Conservation (phyloP, 2,888 invertebrate species). For the Drosophila buzzatii region DNA sequence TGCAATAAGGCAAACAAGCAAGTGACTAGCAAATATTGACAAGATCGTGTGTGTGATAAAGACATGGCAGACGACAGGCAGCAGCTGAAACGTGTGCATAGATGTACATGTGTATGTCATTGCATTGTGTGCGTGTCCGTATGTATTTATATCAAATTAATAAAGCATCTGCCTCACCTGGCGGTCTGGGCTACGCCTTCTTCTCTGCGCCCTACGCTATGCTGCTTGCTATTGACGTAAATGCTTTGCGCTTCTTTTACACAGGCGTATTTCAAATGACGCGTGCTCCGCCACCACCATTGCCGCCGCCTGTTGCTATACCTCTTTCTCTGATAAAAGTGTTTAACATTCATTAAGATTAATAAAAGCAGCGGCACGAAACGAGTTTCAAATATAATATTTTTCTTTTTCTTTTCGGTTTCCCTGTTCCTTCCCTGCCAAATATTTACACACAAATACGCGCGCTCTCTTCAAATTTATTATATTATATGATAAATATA, state of each 20-base stretch:
- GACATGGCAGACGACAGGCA: slow-evolving; percentile 13
- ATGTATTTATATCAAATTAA: slow-evolving; percentile 34
- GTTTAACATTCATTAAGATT: slow-evolving; percentile 82
- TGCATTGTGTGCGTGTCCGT: background rate
- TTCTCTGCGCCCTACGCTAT: slow-evolving; percentile 9
- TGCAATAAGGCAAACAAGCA: slow-evolving; percentile 69
- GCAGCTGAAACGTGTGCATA: background rate
- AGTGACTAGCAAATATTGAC: slow-evolving; percentile 77
- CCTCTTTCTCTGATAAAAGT: slow-evolving; percentile 73
- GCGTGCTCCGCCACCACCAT: slow-evolving; percentile 56
- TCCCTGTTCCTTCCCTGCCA: slow-evolving; percentile 7
- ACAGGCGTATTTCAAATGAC: slow-evolving; percentile 65
- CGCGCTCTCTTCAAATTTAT: slow-evolving; percentile 7
- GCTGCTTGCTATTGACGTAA: slow-evolving; percentile 59
- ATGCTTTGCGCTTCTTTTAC: slow-evolving; percentile 59
- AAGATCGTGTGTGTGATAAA: slow-evolving; percentile 63
- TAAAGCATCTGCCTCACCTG: slow-evolving; percentile 38
- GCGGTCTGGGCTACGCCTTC: slow-evolving; percentile 16
- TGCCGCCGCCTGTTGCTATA: slow-evolving; percentile 32
- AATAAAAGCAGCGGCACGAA: slow-evolving; percentile 69
- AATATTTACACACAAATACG: slow-evolving; percentile 19
- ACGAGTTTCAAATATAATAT: slow-evolving; percentile 69
- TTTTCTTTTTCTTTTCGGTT: slow-evolving; percentile 8
- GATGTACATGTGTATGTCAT: background rate
- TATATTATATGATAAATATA: background rate